Evolutionary conservation across 2,797 vertebrate species (phyloP).

Genomic region (Zenarchopterus dispar): DNA sequence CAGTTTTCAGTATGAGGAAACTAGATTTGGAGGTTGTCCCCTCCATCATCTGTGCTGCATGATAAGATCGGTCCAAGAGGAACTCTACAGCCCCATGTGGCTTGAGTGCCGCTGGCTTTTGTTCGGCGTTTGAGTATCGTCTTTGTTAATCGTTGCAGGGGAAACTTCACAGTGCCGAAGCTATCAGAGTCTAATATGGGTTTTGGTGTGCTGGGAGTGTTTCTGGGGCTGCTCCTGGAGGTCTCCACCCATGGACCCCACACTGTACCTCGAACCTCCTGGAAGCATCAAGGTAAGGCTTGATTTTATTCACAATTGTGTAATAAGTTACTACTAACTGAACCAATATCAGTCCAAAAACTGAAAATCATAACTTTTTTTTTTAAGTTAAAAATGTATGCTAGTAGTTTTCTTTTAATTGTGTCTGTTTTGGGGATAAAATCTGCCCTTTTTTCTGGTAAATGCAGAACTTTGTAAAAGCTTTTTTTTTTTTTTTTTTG

Average conservation of each 20-base stretch:
- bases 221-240: constrained; percentile 84
- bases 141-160: constrained; percentile 67
- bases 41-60: constrained; percentile 6
- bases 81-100: constrained; percentile 11
- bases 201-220: constrained; percentile 75
- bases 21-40: constrained; percentile 43
- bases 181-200: constrained; percentile 79
- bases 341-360: background rate
- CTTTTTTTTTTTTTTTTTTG: background rate
- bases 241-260: constrained; percentile 87
- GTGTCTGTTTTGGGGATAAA: no score
- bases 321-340: background rate
- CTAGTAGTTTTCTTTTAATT: background rate
- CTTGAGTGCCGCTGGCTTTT: background rate
- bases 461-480: background rate
- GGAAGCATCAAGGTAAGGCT: constrained; percentile 91
- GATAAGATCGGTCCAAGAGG: constrained; percentile 23
- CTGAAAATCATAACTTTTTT: background rate
- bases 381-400: background rate
- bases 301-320: no score
- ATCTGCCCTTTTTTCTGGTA: background rate
- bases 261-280: constrained; percentile 88
- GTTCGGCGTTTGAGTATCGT: constrained; percentile 1
- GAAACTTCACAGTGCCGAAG: constrained; percentile 84
- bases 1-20: constrained; percentile 43